A percentile compares a stretch with the other conserved stretches of the same genome.
These are phyloP conservation scores for Virgularia gustaviana DNA, from an alignment of 92 coral and sea anemone genomes.

Conservation along the genomic window DNA sequence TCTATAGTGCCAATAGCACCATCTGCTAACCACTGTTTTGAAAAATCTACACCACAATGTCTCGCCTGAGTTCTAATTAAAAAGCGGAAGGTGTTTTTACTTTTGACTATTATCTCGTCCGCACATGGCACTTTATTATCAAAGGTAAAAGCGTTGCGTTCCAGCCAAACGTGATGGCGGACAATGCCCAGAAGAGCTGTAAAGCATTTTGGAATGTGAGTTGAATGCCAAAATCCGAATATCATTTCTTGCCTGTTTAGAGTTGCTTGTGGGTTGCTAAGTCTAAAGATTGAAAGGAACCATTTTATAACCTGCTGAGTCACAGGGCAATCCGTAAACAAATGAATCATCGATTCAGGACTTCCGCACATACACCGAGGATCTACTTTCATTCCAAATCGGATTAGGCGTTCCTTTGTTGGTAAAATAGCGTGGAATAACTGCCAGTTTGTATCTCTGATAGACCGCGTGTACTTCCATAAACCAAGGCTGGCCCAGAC, in stretches of 20 bases:
- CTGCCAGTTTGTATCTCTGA: not conserved
- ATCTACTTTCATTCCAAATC: not conserved
- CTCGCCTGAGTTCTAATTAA: no score
- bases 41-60: no score
- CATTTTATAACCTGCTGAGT: not conserved
- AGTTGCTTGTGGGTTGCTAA: not conserved
- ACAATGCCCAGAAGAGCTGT: not conserved
- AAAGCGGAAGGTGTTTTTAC: no score
- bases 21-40: no score
- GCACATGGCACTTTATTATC: no score
- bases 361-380: constrained; percentile 12
- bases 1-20: no score
- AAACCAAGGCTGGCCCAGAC: not conserved
- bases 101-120: no score
- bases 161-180: not conserved
- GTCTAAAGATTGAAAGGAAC: not conserved
- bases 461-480: not conserved
- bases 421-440: no score
- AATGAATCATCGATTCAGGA: not conserved
- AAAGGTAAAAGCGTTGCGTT: not conserved
- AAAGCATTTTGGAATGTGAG: not conserved
- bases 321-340: not conserved
- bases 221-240: not conserved
- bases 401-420: constrained; percentile 19
- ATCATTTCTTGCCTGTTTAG: not conserved